Percentiles rank a stretch among this genome's conserved stretches.
phyloP scores from a whole-genome alignment of 2,888 invertebrate genomes.

The Drosophila putrida region DNA sequence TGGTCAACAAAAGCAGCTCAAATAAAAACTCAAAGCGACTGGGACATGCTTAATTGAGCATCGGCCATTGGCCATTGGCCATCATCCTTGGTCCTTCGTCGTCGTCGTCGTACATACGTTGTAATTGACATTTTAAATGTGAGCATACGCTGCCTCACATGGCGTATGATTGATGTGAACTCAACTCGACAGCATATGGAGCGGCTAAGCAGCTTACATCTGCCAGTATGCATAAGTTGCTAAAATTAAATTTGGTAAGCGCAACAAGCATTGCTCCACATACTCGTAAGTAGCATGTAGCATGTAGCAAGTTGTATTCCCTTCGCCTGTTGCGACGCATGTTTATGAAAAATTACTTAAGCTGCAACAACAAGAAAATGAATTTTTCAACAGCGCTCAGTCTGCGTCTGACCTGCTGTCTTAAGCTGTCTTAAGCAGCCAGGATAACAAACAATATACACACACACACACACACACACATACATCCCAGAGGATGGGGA shows the following conservation, averaged over 20 bases:
- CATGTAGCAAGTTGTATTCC: constrained; percentile 4
- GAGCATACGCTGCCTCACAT: constrained; percentile 40
- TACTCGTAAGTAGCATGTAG: constrained; percentile 1
- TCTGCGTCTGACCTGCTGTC: constrained; percentile 65
- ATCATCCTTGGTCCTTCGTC: constrained; percentile 10
- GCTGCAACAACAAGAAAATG: constrained; percentile 76
- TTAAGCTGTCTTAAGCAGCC: constrained; percentile 77
- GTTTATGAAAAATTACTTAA: constrained; percentile 79
- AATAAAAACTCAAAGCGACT: constrained; percentile 36
- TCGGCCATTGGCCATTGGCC: constrained; percentile 8
- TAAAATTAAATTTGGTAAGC: constrained; percentile 69
- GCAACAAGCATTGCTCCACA: constrained; percentile 39
- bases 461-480: constrained; percentile 3
- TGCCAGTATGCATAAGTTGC: constrained; percentile 70
- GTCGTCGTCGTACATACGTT: neutral
- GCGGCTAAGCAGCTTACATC: constrained; percentile 70
- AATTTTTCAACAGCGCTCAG: constrained; percentile 75
- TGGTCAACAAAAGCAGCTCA: constrained; percentile 64
- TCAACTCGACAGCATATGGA: constrained; percentile 39
- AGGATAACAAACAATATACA: constrained; percentile 62
- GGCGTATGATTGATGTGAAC: constrained; percentile 68
- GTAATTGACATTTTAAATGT: constrained; percentile 52
- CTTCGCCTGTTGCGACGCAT: constrained; percentile 31
- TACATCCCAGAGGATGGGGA: neutral
- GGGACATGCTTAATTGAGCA: constrained; percentile 59